These are phyloP conservation scores for Albula glossodonta DNA, from an alignment of 2,113 vertebrate genomes.

Conservation along the genomic window DNA sequence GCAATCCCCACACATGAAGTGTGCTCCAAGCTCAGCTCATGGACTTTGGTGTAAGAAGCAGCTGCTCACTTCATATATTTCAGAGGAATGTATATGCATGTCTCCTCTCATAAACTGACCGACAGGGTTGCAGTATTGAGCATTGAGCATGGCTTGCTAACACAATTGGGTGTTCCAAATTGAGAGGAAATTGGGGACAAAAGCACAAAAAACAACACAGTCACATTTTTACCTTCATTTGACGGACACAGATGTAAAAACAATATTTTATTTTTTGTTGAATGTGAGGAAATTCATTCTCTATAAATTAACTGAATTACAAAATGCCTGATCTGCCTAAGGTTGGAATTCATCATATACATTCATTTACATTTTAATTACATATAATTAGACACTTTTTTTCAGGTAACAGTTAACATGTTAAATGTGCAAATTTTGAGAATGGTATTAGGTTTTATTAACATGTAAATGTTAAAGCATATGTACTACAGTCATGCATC, in stretches of 20 bases:
- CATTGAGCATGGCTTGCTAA: too few species aligned
- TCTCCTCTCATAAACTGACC: too few species aligned
- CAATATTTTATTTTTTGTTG: constrained; percentile 13
- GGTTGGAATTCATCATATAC: constrained; percentile 32
- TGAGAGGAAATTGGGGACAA: too few species aligned
- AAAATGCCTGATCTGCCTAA: constrained; percentile 40
- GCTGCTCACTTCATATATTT: too few species aligned
- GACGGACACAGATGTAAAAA: constrained; percentile 7
- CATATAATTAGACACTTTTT: constrained; percentile 28
- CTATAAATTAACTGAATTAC: constrained; percentile 54
- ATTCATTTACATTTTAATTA: constrained; percentile 46
- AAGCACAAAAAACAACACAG: neutral
- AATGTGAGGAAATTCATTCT: constrained; percentile 15
- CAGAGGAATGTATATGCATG: too few species aligned
- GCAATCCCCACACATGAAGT: too few species aligned
- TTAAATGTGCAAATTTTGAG: constrained; percentile 58
- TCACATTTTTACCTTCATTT: neutral
- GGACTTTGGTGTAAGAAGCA: too few species aligned
- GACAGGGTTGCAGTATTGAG: too few species aligned
- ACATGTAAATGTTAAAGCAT: constrained; percentile 20
- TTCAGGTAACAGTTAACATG: constrained; percentile 47
- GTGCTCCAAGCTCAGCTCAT: too few species aligned
- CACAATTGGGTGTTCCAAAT: too few species aligned
- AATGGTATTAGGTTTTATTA: constrained; percentile 27
- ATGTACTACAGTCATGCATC: constrained; percentile 17